These are phyloP conservation scores for Rhagonycha lutea DNA, from an alignment of 2,888 invertebrate species.

Conservation along the genomic window DNA sequence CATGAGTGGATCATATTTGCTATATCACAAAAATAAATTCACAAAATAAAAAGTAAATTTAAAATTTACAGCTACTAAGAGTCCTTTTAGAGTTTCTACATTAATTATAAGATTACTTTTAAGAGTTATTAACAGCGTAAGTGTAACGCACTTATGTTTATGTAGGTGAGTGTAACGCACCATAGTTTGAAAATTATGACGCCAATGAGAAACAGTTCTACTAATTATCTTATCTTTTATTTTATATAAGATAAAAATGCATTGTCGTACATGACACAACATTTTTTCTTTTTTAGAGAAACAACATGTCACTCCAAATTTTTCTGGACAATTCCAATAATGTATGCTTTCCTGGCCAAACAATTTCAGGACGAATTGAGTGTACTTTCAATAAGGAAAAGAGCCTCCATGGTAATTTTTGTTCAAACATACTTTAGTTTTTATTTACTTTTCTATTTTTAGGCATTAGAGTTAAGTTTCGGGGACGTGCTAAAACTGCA, in stretches of 20 bases:
- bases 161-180: too few relatives aligned
- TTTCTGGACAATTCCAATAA: constrained; percentile 41
- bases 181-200: too few relatives aligned
- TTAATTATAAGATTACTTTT: too few relatives aligned
- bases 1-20: too few relatives aligned
- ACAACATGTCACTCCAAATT: constrained; percentile 27
- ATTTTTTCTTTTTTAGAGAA: neutral
- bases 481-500: constrained; percentile 26
- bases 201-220: too few relatives aligned
- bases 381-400: constrained; percentile 25
- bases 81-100: too few relatives aligned
- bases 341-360: constrained; percentile 27
- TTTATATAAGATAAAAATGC: neutral
- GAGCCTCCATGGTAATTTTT: constrained; percentile 26
- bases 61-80: too few relatives aligned
- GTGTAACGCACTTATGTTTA: too few relatives aligned
- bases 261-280: neutral
- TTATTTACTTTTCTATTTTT: constrained; percentile 6
- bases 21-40: too few relatives aligned
- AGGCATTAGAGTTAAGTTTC: constrained; percentile 28
- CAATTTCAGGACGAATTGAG: constrained; percentile 28
- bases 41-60: too few relatives aligned
- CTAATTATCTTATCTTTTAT: too few relatives aligned
- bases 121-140: too few relatives aligned
- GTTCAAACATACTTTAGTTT: neutral